A percentile compares a stretch with the other conserved stretches of the same genome.
Conservation (phyloP, 2,888 invertebrate species). For the Pomacea canaliculata region DNA sequence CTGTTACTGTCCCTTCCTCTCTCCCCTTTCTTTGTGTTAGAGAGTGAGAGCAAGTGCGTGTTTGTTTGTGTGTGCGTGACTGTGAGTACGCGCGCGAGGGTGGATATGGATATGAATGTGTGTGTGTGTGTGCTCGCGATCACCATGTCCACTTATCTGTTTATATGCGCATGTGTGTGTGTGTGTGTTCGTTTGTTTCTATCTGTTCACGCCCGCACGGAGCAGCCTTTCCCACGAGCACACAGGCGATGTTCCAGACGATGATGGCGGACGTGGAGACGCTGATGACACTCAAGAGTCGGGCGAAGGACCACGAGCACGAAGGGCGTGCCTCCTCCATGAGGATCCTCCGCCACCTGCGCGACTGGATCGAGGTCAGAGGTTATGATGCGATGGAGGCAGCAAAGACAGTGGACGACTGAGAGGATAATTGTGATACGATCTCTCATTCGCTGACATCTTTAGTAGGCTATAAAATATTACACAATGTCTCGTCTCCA, state of each 20-base stretch:
- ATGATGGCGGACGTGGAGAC: slow-evolving; percentile 48
- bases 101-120: not conserved
- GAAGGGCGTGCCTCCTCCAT: slow-evolving; percentile 45
- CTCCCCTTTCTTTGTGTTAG: no score
- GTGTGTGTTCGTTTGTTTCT: not conserved
- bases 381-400: not conserved
- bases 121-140: not conserved
- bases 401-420: not conserved
- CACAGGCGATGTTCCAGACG: slow-evolving; percentile 43
- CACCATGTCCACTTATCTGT: no score
- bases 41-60: not conserved
- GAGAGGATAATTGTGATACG: not conserved
- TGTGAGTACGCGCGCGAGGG: no score
- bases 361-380: slow-evolving; percentile 41
- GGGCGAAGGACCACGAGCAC: slow-evolving; percentile 40
- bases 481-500: no score
- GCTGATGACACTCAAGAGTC: slow-evolving; percentile 37
- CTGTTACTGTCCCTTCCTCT: not conserved
- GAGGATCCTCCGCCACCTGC: slow-evolving; percentile 41
- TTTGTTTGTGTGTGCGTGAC: no score
- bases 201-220: no score
- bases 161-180: not conserved
- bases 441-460: no score
- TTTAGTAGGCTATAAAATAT: no score
- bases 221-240: slow-evolving; percentile 33